A percentile compares a stretch with the other conserved stretches of the same genome.
phyloP scores from a whole-genome alignment of 2,888 invertebrate species.

The Dryobotodes eremita region DNA sequence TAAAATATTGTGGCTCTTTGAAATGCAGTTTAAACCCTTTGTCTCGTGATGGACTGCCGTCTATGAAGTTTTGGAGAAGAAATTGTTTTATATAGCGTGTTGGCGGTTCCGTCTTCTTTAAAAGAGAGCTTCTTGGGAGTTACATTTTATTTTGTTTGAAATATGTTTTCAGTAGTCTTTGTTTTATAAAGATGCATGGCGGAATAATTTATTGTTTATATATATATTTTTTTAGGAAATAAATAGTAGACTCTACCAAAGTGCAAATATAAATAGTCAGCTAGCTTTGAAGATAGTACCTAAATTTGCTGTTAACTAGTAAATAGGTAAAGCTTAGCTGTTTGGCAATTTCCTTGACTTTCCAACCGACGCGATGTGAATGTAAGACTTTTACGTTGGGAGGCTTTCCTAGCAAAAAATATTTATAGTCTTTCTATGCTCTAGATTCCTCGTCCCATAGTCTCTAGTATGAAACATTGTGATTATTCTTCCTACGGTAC shows the following conservation, averaged over 20 bases:
- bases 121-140: neutral
- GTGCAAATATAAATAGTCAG: too few species aligned
- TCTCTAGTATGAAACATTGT: neutral
- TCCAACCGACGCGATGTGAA: neutral
- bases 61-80: conserved; percentile 46
- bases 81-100: conserved; percentile 31
- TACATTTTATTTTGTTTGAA: conserved; percentile 11
- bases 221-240: too few species aligned
- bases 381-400: neutral
- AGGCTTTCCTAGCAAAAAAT: neutral
- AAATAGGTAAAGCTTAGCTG: too few species aligned
- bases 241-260: neutral
- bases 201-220: neutral
- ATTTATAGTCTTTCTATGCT: neutral
- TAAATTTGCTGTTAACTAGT: too few species aligned
- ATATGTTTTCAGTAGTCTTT: neutral
- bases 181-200: conserved; percentile 5
- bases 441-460: neutral
- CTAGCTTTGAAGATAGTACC: neutral
- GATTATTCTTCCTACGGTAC: neutral
- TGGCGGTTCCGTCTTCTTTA: neutral
- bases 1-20: conserved; percentile 41
- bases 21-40: conserved; percentile 44
- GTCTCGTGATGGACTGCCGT: conserved; percentile 48
- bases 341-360: neutral